Base-by-base conservation (phyloP, 2,113 vertebrate species). In the Ia io region DNA sequence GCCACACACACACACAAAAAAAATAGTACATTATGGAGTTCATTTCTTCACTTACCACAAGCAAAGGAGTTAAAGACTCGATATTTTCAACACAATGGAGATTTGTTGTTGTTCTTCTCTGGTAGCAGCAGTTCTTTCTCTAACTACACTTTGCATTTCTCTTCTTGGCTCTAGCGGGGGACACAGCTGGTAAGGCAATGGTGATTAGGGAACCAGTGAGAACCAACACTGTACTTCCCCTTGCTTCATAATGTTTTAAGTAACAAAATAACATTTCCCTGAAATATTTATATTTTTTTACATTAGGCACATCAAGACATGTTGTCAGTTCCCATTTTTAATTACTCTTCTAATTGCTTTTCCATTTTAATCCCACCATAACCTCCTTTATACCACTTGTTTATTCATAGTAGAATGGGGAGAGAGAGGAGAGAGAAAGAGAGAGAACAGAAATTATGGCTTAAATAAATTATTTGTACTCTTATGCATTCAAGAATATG, bases 291-390 rank as follows among this genome's bases (percentile, higher is more conserved):
- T 56, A 37, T 37, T 76, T 94, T 94, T 90, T 51, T 44, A 79
- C n/a, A 78, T 25, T 40, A 91, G 44, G 17, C 13, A 73, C 44
- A 94, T 69, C 2, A 73, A 93, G 32, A 37, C 20, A 71, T 79
- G 35, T 51, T 95, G 44, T 89, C 80, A 96, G 63, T 63, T 86
- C 9, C 22, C 37, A 78, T 80, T 84, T 94, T 91, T 96, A 93
- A 97, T 91, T 94, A 84, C 32, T 65, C 6, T 65, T 71, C 11
- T 91, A 88, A 97, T 85, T 92, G 63, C n/a, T 92, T 95, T 96
- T 90, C 53, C 53, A 44, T 90, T 95, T 93, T 69, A 93, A 95
- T 92, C 7, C 42, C 83, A 76, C 56, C 59, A 49, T 85, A 95
- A 73, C 47, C 51, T 67, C 6, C 77, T 87, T 89, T 42, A 70